phyloP scores from a whole-genome alignment of 2,888 invertebrate species.

The Brachylomia viminalis region DNA sequence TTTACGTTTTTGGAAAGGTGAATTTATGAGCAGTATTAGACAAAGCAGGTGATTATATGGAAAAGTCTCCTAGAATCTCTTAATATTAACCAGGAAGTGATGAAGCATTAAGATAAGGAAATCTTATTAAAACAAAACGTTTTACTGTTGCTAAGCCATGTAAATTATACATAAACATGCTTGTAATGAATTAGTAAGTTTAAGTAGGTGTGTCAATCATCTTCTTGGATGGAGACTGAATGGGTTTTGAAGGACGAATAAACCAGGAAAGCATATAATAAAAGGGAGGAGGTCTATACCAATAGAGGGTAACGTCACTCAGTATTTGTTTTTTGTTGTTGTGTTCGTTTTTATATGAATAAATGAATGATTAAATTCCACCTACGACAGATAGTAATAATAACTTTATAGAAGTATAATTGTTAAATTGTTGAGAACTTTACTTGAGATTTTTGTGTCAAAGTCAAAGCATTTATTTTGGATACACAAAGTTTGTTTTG shows the following conservation, averaged over 20 bases:
- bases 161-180: background rate
- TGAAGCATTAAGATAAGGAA: conserved; percentile 20
- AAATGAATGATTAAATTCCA: background rate
- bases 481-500: background rate
- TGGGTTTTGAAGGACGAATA: background rate
- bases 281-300: rapidly evolving
- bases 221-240: background rate
- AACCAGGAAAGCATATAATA: background rate
- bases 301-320: too few species aligned
- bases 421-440: conserved; percentile 26
- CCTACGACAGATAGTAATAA: background rate
- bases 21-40: background rate
- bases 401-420: background rate
- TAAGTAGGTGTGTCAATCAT: background rate
- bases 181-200: conserved; percentile 16
- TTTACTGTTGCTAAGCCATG: conserved; percentile 23
- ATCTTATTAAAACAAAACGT: conserved; percentile 1
- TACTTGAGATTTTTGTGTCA: conserved; percentile 39
- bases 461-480: conserved; percentile 37
- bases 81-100: conserved; percentile 24
- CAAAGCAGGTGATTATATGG: background rate
- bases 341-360: background rate
- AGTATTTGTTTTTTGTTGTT: background rate
- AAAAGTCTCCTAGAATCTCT: background rate
- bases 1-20: conserved; percentile 32